Base-by-base conservation (phyloP, 2,797 vertebrate species). In the Crax fasciolata region DNA sequence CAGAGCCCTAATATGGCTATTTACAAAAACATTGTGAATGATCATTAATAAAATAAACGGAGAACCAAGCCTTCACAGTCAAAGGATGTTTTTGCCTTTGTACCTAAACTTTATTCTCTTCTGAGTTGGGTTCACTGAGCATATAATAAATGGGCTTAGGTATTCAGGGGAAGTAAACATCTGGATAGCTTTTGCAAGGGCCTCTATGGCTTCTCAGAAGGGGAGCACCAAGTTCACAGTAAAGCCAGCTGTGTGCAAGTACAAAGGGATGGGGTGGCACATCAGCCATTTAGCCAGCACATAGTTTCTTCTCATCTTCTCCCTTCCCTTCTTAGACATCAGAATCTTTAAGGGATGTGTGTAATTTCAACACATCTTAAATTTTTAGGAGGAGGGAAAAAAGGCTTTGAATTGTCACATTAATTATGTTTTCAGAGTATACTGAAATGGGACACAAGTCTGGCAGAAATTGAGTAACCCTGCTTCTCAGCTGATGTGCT, bases 401-500 rank as follows among this genome's bases (percentile, higher is more conserved):
- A 76, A 61, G 4, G 24, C 5, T 61, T 62, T 32, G 16, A 80
- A 24, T 2, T 58, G 18, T 49, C 46, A 55, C 8, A 28, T 6
- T 1, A 57, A 19, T 62, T 57, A 46, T 4, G 1, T 62, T 74
- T 77, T 61, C 44, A 25, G 52, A 54, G 2, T 48, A 11, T 35
- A 17, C 19, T 68, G 35, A 38, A 67, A 27, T 3, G 8, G 27
- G 73, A 72, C 4, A 58, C 12, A 83, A 58, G 2, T 19, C 30
- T 14, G 32, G 19, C 62, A 93, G 74, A 79, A 70, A 58, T 20
- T 13, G 17, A 75, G 19, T 11, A 39, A 3, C 24, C 11, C 49
- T 55, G 30, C 55, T 95, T 20, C 77, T 95, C 86, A 59, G 94
- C 52, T 41, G 41, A 28, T 27, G 24, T 86, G 62, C 89, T 96